phyloP scores from a whole-genome alignment of 2,888 invertebrate species.

The Unio pictorum region DNA sequence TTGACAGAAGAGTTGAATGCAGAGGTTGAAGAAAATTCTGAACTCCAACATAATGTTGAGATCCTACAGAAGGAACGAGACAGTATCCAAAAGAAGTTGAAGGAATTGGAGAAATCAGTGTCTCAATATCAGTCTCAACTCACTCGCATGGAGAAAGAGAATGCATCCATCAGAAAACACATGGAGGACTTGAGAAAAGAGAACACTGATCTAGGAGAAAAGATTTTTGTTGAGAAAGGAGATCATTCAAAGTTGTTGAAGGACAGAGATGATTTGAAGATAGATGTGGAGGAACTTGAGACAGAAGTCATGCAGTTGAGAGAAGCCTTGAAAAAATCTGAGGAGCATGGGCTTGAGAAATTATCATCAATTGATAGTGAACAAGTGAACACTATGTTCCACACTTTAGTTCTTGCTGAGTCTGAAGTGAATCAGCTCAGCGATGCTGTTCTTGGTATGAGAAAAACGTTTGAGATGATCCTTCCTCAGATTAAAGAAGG shows the following conservation, averaged over 20 bases:
- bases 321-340: too few relatives aligned
- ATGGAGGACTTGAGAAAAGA: slow-evolving; percentile 55
- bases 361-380: slow-evolving; percentile 20
- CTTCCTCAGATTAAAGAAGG: slow-evolving; percentile 39
- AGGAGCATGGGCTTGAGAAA: slow-evolving; percentile 24
- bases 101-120: slow-evolving; percentile 48
- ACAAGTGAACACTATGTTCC: slow-evolving; percentile 37
- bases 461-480: slow-evolving; percentile 46
- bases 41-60: slow-evolving; percentile 46
- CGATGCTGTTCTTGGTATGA: slow-evolving; percentile 39
- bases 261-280: slow-evolving; percentile 48
- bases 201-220: slow-evolving; percentile 49
- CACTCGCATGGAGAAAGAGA: slow-evolving; percentile 53
- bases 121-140: slow-evolving; percentile 44
- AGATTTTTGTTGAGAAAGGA: slow-evolving; percentile 41
- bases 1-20: slow-evolving; percentile 61
- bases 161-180: slow-evolving; percentile 47
- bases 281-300: slow-evolving; percentile 47
- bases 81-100: slow-evolving; percentile 47
- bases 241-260: slow-evolving; percentile 30
- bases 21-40: slow-evolving; percentile 54
- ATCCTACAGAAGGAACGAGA: slow-evolving; percentile 54
- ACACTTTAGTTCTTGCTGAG: slow-evolving; percentile 51
- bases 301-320: slow-evolving; percentile 26
- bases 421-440: slow-evolving; percentile 56